These are phyloP conservation scores for Drosophila paranaensis DNA, from an alignment of 2,888 invertebrate genomes.

Conservation along the genomic window DNA sequence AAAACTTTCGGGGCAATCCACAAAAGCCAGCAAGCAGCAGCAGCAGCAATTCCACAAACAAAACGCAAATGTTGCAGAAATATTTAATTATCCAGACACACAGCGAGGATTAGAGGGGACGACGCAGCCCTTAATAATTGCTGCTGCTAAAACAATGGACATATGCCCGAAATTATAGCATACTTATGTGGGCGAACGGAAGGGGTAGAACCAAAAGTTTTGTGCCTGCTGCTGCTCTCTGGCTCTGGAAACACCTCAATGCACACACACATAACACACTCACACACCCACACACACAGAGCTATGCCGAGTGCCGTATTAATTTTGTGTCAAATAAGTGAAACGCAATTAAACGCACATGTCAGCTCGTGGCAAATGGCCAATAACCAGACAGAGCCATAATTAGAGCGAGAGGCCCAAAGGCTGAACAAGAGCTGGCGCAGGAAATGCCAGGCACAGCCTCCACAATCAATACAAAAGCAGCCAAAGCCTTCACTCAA, in stretches of 20 bases:
- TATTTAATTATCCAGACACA: constrained; percentile 68
- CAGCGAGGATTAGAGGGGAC: not conserved
- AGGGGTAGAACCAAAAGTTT: constrained; percentile 17
- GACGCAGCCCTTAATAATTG: constrained; percentile 33
- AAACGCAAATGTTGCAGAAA: constrained; percentile 74
- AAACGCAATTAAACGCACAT: constrained; percentile 82
- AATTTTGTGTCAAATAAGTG: constrained; percentile 81
- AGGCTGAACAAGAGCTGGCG: not conserved
- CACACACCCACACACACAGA: not conserved
- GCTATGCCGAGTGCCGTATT: constrained; percentile 61
- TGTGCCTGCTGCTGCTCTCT: not conserved
- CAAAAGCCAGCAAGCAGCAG: constrained; percentile 3
- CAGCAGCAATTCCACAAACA: constrained; percentile 13
- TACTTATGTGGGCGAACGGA: constrained; percentile 51
- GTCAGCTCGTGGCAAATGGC: constrained; percentile 72
- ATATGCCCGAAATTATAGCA: constrained; percentile 59
- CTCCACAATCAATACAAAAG: constrained; percentile 65
- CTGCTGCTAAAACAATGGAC: constrained; percentile 32
- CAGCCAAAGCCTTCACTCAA: constrained; percentile 28
- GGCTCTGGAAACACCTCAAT: constrained; percentile 29
- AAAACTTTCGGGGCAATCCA: not conserved
- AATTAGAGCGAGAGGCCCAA: constrained; percentile 4
- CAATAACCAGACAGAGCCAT: constrained; percentile 58
- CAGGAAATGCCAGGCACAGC: constrained; percentile 9
- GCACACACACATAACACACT: constrained; percentile 16